These are phyloP conservation scores for Phaedon cochleariae DNA, from an alignment of 2,888 invertebrate genomes.

Conservation along the genomic window DNA sequence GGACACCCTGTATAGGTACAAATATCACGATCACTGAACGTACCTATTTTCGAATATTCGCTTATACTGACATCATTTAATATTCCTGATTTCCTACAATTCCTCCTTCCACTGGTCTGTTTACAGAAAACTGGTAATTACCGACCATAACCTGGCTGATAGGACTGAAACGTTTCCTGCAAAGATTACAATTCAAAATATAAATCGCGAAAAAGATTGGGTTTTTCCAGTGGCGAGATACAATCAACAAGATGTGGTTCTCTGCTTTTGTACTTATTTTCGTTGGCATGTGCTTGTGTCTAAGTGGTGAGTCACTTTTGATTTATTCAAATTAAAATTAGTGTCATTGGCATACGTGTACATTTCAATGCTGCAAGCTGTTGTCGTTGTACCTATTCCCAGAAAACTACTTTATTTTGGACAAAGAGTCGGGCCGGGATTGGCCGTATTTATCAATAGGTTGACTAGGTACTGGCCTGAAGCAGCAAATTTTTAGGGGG, in stretches of 20 bases:
- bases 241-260: neutral
- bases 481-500: no score
- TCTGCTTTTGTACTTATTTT: slow-evolving; percentile 1
- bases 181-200: neutral
- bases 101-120: neutral
- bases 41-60: neutral
- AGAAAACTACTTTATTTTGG: no score
- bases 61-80: neutral
- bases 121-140: neutral
- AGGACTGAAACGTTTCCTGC: neutral
- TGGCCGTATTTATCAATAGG: no score
- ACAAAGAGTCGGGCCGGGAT: no score
- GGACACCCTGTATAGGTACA: no score
- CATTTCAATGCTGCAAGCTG: neutral
- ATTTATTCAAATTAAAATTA: slow-evolving; percentile 4
- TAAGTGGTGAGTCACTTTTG: slow-evolving; percentile 13
- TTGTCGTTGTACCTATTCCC: no score
- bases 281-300: neutral
- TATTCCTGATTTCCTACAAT: neutral
- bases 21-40: neutral
- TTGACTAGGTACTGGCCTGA: no score
- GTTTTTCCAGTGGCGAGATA: slow-evolving; percentile 1
- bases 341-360: neutral
- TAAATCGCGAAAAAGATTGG: neutral
- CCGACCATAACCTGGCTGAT: neutral